Conservation (phyloP, 2,797 vertebrate species). For the Notolepis coatsorum region DNA sequence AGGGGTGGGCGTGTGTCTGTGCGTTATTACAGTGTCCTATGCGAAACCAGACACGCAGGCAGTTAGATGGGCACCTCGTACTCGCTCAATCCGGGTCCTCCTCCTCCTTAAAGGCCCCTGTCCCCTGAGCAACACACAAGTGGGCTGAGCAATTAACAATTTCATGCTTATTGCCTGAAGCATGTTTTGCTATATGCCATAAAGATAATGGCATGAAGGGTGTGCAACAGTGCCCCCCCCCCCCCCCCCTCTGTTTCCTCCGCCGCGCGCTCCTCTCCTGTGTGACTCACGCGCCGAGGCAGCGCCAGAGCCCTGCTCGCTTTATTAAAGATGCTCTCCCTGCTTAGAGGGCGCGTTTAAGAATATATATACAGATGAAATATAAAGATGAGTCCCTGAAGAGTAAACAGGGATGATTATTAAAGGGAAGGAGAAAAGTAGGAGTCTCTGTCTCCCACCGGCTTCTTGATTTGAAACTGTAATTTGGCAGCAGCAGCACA, state of each 20-base stretch:
- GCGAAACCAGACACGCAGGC: constrained; percentile 65
- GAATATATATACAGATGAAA: constrained; percentile 46
- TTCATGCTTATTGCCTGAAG: constrained; percentile 94
- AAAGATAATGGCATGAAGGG: constrained; percentile 89
- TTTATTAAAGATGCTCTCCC: constrained; percentile 82
- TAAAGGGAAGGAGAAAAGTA: constrained; percentile 82
- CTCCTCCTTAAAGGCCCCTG: constrained; percentile 81
- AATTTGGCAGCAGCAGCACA: constrained; percentile 82
- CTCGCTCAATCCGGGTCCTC: constrained; percentile 76
- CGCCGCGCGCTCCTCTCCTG: constrained; percentile 79
- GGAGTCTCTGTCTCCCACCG: constrained; percentile 81
- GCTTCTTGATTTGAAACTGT: constrained; percentile 87
- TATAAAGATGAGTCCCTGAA: constrained; percentile 83
- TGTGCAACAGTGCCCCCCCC: constrained; percentile 60
- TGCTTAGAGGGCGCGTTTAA: constrained; percentile 81
- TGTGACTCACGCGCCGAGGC: constrained; percentile 78
- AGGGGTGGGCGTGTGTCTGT: constrained; percentile 9
- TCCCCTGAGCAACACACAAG: constrained; percentile 88
- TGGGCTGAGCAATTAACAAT: constrained; percentile 93
- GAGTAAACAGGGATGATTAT: constrained; percentile 88
- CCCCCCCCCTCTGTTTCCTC: constrained; percentile 70
- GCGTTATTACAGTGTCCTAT: constrained; percentile 32
- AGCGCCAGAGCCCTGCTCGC: constrained; percentile 72
- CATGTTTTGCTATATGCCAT: constrained; percentile 87
- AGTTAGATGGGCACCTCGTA: constrained; percentile 69